A percentile compares a stretch with the other conserved stretches of the same genome.
Evolutionary conservation across 2,113 vertebrate genomes (phyloP).

Genomic region (Mormoops blainvillei): DNA sequence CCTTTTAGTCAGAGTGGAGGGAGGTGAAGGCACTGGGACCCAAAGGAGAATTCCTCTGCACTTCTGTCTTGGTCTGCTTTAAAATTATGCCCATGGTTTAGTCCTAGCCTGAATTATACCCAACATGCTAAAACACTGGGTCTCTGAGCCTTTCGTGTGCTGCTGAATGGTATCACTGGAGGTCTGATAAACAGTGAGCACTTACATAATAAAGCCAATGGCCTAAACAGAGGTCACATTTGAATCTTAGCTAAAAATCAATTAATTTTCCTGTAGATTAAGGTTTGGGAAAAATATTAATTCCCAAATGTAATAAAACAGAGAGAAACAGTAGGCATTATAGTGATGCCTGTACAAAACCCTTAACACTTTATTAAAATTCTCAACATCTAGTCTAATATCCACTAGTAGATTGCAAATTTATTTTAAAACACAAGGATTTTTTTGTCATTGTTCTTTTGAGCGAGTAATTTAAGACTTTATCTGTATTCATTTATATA

Average conservation of each 20-base stretch:
- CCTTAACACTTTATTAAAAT: slow-evolving; percentile 30
- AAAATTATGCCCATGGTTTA: not conserved
- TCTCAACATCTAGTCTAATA: slow-evolving; percentile 19
- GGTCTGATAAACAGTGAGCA: not conserved
- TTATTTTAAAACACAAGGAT: not conserved
- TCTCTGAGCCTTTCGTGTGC: not conserved
- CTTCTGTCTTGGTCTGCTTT: not conserved
- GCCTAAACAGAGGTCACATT: not conserved
- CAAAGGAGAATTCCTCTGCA: not conserved
- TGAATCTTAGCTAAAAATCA: slow-evolving; percentile 35
- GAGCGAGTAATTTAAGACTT: slow-evolving; percentile 2
- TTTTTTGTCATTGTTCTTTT: not conserved
- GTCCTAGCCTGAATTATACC: not conserved
- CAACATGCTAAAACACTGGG: not conserved
- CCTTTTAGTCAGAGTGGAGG: not conserved
- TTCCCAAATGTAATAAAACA: slow-evolving; percentile 39
- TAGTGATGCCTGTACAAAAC: not conserved
- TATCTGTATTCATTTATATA: not conserved
- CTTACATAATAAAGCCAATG: not conserved
- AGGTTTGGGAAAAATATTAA: not conserved
- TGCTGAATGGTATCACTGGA: not conserved
- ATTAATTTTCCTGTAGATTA: slow-evolving; percentile 39
- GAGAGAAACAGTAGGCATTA: not conserved
- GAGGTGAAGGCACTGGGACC: not conserved
- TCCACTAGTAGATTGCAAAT: not conserved